These are phyloP conservation scores for Benthosema pterotum DNA, from an alignment of 2,797 vertebrate species.

Conservation along the genomic window DNA sequence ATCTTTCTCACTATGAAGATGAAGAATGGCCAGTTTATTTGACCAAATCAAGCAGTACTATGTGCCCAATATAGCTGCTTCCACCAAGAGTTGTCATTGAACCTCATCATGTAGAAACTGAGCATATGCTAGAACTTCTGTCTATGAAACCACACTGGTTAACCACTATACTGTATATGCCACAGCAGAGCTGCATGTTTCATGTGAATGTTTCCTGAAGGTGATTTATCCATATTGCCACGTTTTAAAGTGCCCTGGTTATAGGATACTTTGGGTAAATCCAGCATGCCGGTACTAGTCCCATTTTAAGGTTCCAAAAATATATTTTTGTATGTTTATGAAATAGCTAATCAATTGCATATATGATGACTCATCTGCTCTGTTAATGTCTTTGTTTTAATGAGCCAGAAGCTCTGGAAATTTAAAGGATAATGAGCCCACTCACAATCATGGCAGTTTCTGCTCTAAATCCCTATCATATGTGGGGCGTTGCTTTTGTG, in stretches of 20 bases:
- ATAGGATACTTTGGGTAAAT: no score
- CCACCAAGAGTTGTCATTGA: constrained; percentile 22
- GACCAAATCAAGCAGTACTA: constrained; percentile 22
- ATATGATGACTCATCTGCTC: constrained; percentile 51
- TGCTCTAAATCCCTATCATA: constrained; percentile 58
- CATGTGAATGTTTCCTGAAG: constrained; percentile 38
- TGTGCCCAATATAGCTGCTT: constrained; percentile 10
- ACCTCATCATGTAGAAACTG: constrained; percentile 10
- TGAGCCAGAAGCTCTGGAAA: constrained; percentile 51
- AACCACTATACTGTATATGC: constrained; percentile 2
- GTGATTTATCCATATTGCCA: constrained; percentile 16
- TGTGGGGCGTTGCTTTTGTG: constrained; percentile 52
- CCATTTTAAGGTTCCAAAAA: no score
- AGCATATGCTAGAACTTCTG: constrained; percentile 1
- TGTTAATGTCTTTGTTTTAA: constrained; percentile 52
- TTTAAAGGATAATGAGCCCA: constrained; percentile 64
- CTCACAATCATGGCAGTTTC: constrained; percentile 53
- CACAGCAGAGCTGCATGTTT: constrained; percentile 37
- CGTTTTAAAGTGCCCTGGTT: not conserved
- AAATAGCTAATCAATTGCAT: constrained; percentile 45
- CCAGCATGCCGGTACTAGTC: no score
- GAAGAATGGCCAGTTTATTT: not conserved
- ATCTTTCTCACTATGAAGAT: not conserved
- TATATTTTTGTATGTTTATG: not conserved
- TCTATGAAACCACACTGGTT: constrained; percentile 1